Evolutionary conservation across 2,797 vertebrate species (phyloP).

Genomic region (Amblyraja radiata): DNA sequence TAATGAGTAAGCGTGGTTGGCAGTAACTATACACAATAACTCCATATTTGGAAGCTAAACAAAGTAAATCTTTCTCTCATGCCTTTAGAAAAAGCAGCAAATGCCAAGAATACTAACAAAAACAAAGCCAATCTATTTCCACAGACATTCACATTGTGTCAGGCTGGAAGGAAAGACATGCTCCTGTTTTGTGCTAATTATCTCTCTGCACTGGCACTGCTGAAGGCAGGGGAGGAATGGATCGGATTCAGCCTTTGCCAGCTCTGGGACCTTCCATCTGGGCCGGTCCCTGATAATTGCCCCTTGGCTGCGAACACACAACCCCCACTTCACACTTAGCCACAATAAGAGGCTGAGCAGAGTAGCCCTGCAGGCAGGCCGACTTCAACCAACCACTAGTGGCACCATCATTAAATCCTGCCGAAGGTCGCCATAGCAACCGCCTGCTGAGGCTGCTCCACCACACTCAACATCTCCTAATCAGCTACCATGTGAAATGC

Average conservation of each 20-base stretch:
- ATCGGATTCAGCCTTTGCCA: conserved; percentile 45
- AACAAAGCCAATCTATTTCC: conserved; percentile 36
- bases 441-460: conserved; percentile 76
- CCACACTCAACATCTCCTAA: conserved; percentile 71
- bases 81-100: conserved; percentile 20
- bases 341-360: conserved; percentile 59
- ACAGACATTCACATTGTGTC: conserved; percentile 37
- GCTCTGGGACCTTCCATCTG: conserved; percentile 57
- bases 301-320: conserved; percentile 59
- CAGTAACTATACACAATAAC: conserved; percentile 20
- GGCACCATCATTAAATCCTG: conserved; percentile 83
- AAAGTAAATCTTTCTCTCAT: conserved; percentile 30
- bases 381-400: conserved; percentile 68
- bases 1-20: neutral
- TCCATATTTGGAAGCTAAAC: conserved; percentile 20
- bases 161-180: conserved; percentile 36
- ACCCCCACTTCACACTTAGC: conserved; percentile 70
- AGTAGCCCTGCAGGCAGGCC: conserved; percentile 73
- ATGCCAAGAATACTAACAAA: conserved; percentile 37
- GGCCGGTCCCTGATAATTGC: conserved; percentile 60
- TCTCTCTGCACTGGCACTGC: conserved; percentile 32
- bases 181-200: conserved; percentile 38
- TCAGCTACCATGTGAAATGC: conserved; percentile 90
- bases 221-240: conserved; percentile 33
- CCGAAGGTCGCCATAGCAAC: conserved; percentile 94